phyloP scores from a whole-genome alignment of 2,888 invertebrate genomes.

The Bellardia pandia region DNA sequence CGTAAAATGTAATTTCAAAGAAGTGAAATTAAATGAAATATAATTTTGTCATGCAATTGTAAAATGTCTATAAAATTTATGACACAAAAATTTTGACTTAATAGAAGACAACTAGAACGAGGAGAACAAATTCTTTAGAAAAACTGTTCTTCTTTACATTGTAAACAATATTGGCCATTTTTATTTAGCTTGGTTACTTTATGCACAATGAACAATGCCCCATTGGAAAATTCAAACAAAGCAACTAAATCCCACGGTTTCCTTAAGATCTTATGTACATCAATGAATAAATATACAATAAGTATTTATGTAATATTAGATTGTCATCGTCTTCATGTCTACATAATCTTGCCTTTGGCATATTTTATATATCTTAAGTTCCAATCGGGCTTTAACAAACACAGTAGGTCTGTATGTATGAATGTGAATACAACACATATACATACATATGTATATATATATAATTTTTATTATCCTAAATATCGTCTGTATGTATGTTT shows the following conservation, averaged over 20 bases:
- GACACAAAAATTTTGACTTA: constrained; percentile 29
- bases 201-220: constrained; percentile 3
- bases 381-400: background rate
- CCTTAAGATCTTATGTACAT: background rate
- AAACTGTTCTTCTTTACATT: constrained; percentile 6
- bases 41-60: constrained; percentile 7
- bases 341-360: background rate
- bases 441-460: background rate
- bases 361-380: constrained; percentile 1
- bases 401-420: background rate
- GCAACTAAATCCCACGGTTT: background rate
- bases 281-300: background rate
- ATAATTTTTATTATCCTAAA: background rate
- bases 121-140: background rate
- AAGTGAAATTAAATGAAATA: background rate
- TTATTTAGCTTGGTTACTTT: background rate
- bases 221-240: constrained; percentile 1
- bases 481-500: constrained; percentile 1
- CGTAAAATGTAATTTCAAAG: background rate
- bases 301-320: background rate
- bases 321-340: constrained; percentile 3
- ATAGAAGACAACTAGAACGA: background rate
- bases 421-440: background rate
- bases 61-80: constrained; percentile 37
- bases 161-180: constrained; percentile 25